Evolutionary conservation across 1,140 invertebrate species (phyloP).

Genomic region (Drosophila biarmipes): DNA sequence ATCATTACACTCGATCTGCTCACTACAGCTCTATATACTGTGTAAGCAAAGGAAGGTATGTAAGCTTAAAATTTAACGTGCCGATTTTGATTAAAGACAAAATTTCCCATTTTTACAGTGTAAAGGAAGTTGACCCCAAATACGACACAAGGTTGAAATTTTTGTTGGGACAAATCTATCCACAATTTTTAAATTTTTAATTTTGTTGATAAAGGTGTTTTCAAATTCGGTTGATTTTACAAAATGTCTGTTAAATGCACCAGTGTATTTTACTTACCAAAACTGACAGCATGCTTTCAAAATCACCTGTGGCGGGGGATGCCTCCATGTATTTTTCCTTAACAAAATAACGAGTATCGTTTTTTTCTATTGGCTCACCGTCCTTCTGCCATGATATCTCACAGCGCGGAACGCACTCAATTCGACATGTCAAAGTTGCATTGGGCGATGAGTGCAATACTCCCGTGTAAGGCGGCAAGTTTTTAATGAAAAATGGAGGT

Average conservation of each 20-base stretch:
- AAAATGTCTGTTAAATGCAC: not conserved
- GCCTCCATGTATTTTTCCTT: constrained; percentile 88
- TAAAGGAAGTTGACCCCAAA: too few species aligned
- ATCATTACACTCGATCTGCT: too few species aligned
- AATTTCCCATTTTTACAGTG: too few species aligned
- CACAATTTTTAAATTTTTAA: too few species aligned
- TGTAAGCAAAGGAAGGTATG: too few species aligned
- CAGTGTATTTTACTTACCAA: constrained; percentile 86
- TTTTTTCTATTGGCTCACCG: constrained; percentile 87
- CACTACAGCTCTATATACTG: too few species aligned
- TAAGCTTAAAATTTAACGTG: too few species aligned
- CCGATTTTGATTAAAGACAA: too few species aligned
- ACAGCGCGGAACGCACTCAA: constrained; percentile 95
- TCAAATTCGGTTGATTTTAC: too few species aligned
- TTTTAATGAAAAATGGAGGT: constrained; percentile 93
- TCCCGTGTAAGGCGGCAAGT: constrained; percentile 92
- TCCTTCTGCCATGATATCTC: constrained; percentile 93
- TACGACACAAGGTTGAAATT: too few species aligned
- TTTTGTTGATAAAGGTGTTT: too few species aligned
- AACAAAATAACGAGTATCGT: constrained; percentile 89
- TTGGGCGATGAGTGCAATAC: constrained; percentile 88
- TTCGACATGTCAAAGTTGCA: constrained; percentile 92
- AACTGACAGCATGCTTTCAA: constrained; percentile 93
- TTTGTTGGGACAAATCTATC: too few species aligned
- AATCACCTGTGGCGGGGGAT: constrained; percentile 91